Percentiles rank a stretch among this genome's conserved stretches.
Evolutionary conservation across 2,113 vertebrate species (phyloP).

Genomic region (Phylloscopus trochilus): DNA sequence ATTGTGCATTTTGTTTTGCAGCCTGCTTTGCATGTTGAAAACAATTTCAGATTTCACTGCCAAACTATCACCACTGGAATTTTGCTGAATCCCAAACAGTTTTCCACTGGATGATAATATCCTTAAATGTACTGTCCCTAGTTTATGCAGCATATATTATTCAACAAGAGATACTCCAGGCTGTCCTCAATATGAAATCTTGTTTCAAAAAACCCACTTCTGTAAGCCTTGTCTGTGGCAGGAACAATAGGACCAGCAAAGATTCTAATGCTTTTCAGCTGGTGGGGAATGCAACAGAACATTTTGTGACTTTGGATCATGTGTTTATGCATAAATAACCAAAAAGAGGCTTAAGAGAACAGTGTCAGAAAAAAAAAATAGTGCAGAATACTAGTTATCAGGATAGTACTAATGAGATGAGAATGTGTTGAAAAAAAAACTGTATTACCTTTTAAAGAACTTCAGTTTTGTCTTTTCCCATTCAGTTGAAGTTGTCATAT

Average conservation of each 20-base stretch:
- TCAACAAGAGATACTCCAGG: background rate
- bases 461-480: background rate
- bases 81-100: background rate
- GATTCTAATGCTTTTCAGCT: background rate
- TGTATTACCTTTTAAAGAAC: background rate
- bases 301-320: background rate
- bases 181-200: background rate
- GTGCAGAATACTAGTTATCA: background rate
- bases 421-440: background rate
- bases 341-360: background rate
- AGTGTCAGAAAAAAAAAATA: background rate
- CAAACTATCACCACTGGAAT: background rate
- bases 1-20: background rate
- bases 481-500: background rate
- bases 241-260: background rate
- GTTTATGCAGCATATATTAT: background rate
- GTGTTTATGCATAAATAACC: background rate
- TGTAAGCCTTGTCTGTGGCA: background rate
- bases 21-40: background rate
- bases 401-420: background rate
- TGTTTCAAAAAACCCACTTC: background rate
- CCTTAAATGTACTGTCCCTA: background rate
- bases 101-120: background rate
- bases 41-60: background rate
- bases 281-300: background rate